A percentile compares a stretch with the other conserved stretches of the same genome.
These are phyloP conservation scores for Eumeta japonica DNA, from an alignment of 1,140 invertebrate genomes.

Conservation along the genomic window DNA sequence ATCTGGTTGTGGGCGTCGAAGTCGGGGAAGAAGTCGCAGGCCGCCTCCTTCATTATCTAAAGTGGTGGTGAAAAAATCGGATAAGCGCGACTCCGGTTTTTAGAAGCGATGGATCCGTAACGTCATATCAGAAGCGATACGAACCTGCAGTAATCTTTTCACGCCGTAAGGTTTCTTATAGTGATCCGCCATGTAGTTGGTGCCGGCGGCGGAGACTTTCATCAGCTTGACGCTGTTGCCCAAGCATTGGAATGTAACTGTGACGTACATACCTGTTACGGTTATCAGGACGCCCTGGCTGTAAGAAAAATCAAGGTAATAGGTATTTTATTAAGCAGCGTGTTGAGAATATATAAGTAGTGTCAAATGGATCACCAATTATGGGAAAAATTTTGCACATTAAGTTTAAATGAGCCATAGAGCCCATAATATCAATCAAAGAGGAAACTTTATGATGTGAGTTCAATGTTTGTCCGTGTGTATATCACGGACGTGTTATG, in stretches of 20 bases:
- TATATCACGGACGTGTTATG: no score
- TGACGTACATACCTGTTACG: constrained; percentile 36
- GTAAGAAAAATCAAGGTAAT: constrained; percentile 8
- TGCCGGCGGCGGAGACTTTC: constrained; percentile 45
- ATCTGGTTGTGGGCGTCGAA: constrained; percentile 82
- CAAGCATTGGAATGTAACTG: constrained; percentile 29
- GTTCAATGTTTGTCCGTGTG: no score
- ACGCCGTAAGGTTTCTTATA: constrained; percentile 33
- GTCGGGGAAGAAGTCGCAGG: constrained; percentile 89
- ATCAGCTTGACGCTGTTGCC: constrained; percentile 38
- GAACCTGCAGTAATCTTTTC: constrained; percentile 35
- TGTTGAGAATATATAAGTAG: no score
- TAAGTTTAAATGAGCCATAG: no score
- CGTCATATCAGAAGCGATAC: no score
- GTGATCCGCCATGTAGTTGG: constrained; percentile 23
- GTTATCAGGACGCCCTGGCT: constrained; percentile 37
- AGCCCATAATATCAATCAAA: no score
- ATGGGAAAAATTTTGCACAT: background rate
- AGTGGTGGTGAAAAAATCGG: constrained; percentile 2
- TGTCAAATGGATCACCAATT: background rate
- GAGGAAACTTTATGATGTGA: no score
- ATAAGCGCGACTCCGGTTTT: constrained; percentile 1
- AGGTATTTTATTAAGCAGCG: no score
- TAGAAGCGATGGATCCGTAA: constrained; percentile 2
- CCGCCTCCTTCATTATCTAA: constrained; percentile 69